These are phyloP conservation scores for Lepidostoma basale DNA, from an alignment of 1,140 invertebrate genomes.

Conservation along the genomic window DNA sequence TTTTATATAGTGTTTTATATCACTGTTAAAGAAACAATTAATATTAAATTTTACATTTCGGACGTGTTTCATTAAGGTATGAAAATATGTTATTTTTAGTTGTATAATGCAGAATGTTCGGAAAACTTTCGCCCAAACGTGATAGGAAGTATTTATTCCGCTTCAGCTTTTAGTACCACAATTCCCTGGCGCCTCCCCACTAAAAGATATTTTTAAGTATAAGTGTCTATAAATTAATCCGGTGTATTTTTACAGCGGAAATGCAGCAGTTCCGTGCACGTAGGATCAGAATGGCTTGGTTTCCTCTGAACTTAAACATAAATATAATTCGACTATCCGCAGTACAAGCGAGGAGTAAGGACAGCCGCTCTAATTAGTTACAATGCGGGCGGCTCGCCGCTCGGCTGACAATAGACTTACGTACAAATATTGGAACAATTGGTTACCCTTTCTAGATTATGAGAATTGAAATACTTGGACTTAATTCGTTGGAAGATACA, in stretches of 20 bases:
- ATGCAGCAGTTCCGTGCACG: slow-evolving; percentile 1
- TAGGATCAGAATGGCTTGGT: not conserved
- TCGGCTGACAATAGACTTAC: not conserved
- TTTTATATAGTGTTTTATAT: too few relatives aligned
- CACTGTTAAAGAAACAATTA: too few relatives aligned
- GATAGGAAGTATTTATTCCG: too few relatives aligned
- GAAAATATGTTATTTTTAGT: too few relatives aligned
- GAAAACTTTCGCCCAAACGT: too few relatives aligned
- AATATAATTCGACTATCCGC: not conserved
- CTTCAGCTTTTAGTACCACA: not conserved
- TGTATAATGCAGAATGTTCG: too few relatives aligned
- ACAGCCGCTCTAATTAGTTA: not conserved
- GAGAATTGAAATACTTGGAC: not conserved
- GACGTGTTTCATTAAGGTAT: too few relatives aligned
- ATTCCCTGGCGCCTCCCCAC: not conserved
- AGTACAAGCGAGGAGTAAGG: too few relatives aligned
- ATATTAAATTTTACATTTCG: too few relatives aligned
- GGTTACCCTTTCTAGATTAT: not conserved
- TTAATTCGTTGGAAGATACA: too few relatives aligned
- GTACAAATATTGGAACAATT: not conserved
- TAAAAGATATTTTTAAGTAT: not conserved
- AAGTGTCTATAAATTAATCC: not conserved
- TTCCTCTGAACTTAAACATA: not conserved
- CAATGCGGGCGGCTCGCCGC: not conserved
- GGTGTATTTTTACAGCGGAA: not conserved